These are phyloP conservation scores for Axis porcinus DNA, from an alignment of 2,113 vertebrate genomes.

Conservation along the genomic window DNA sequence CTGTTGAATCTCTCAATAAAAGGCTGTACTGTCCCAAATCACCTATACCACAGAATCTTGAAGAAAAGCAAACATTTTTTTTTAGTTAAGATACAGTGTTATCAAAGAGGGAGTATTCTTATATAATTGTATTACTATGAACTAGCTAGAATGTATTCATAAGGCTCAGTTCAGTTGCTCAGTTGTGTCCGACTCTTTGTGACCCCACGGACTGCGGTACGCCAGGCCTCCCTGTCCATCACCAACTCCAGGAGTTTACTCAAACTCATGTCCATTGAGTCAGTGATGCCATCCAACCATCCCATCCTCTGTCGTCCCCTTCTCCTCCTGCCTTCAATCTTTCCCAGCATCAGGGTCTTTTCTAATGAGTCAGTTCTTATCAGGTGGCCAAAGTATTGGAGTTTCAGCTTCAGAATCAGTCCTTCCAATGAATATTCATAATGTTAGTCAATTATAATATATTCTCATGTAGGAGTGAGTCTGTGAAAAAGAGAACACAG, in stretches of 20 bases:
- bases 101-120: neutral
- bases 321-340: neutral
- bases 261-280: neutral
- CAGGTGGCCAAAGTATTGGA: neutral
- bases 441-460: neutral
- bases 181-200: accelerated
- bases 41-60: neutral
- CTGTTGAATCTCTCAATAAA: neutral
- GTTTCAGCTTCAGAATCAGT: neutral
- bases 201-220: neutral
- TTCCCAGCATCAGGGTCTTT: neutral
- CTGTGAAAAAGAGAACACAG: neutral
- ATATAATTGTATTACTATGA: neutral
- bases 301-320: neutral
- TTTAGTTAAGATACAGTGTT: neutral
- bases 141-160: neutral
- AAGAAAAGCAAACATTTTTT: neutral
- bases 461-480: neutral
- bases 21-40: neutral
- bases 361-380: neutral
- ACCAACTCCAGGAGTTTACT: neutral
- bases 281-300: neutral
- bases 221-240: neutral
- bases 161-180: neutral
- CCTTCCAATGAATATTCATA: neutral